phyloP scores from a whole-genome alignment of 2,113 vertebrate species.

The Lepisosteus osseus region DNA sequence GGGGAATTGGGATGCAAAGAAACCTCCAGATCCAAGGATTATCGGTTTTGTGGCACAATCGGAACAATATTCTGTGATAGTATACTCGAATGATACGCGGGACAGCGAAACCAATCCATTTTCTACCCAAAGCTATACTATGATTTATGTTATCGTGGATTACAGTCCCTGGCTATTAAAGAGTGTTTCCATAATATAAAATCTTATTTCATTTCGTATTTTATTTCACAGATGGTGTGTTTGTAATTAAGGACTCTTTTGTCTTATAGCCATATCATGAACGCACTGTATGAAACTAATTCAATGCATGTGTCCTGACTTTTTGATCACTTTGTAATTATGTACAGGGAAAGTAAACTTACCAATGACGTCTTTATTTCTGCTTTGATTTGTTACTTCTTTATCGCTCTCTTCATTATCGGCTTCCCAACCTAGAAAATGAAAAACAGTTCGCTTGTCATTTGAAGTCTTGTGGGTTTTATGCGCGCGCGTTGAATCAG shows the following conservation, averaged over 20 bases:
- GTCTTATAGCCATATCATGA: too few relatives aligned
- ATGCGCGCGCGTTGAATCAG: too few relatives aligned
- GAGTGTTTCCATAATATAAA: neutral
- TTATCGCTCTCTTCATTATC: constrained; percentile 62
- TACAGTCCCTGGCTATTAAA: neutral
- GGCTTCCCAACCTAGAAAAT: constrained; percentile 56
- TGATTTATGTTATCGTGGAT: too few relatives aligned
- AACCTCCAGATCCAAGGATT: constrained; percentile 11
- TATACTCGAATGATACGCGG: neutral
- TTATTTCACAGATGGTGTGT: too few relatives aligned
- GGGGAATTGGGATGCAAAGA: neutral
- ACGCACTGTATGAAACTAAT: too few relatives aligned
- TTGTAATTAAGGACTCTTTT: too few relatives aligned
- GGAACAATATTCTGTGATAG: constrained; percentile 9
- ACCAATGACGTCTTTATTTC: constrained; percentile 51
- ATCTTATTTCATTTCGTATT: too few relatives aligned
- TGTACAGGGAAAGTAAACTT: constrained; percentile 36
- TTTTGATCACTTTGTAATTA: too few relatives aligned
- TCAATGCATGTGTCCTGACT: too few relatives aligned
- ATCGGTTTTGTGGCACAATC: constrained; percentile 3
- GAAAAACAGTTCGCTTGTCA: constrained; percentile 32
- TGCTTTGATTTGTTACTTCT: constrained; percentile 46
- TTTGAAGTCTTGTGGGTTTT: neutral
- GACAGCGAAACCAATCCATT: too few relatives aligned
- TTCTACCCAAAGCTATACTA: too few relatives aligned